Base-by-base conservation (phyloP, 2,888 invertebrate species). In the Watsonalla binaria region DNA sequence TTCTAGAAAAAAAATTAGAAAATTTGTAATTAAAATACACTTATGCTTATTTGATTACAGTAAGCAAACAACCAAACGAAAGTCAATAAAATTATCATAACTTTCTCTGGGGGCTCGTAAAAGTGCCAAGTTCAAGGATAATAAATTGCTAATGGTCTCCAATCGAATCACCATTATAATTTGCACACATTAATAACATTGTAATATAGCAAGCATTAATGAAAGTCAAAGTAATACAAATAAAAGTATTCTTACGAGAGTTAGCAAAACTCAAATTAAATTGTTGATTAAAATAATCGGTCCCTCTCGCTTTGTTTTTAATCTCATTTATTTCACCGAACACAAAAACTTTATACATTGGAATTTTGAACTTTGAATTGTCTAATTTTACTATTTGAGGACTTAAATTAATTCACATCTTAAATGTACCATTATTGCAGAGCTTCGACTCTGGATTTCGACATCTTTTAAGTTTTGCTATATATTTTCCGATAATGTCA, bases 11-110 rank as follows among this genome's bases (percentile, higher is more conserved):
- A 24, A 24, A 24, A 24, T 24, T 24, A 24, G 24, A 24, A 24
- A 24, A 24, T 24, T 2, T 24, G 24, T 24, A 24, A 42, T 42
- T 42, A 42, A 42, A 7, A 42, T 42, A 42, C 42, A 11, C 42
- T 24, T 42, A 46, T 47, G 6, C n/a, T 47, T 7, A 33, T 46
- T 52, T 7, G 51, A 58, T 50, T 58, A 60, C 52, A 46, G 51
- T 52, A 57, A 56, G 51, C 33, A 24, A 48, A 45, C 49, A 47
- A 14, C 45, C 62, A 49, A 42, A 55, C 49, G 64, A 74, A 62
- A 71, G 66, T 62, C 52, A 62, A 66, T 68, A 66, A 65, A 68
- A 72, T 70, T 70, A 65, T 53, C 65, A 68, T 72, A 68, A 64
- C 74, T 76, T 76, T 76, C 70, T 63, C 76, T 65, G 51, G 62